These are phyloP conservation scores for Onchidella celtica DNA, from an alignment of 2,888 invertebrate genomes.

Conservation along the genomic window DNA sequence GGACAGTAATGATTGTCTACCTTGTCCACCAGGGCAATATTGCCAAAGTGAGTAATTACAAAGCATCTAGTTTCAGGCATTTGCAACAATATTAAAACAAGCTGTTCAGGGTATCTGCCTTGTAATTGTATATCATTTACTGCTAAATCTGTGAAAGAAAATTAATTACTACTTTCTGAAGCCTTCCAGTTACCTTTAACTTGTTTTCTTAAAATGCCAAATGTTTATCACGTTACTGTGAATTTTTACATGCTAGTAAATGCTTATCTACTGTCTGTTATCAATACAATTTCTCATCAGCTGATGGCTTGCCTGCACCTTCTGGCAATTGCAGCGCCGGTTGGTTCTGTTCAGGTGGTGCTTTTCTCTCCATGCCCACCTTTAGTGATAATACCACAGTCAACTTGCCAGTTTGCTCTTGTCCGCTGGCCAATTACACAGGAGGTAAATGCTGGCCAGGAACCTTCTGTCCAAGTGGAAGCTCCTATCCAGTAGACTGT, in stretches of 20 bases:
- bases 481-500: conserved; percentile 72
- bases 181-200: too few species aligned
- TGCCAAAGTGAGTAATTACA: conserved; percentile 69
- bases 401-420: conserved; percentile 68
- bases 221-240: too few species aligned
- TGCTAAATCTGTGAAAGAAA: too few species aligned
- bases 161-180: too few species aligned
- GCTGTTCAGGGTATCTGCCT: too few species aligned
- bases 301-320: conserved; percentile 70
- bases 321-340: conserved; percentile 75
- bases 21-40: conserved; percentile 75
- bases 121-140: too few species aligned
- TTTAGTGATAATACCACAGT: conserved; percentile 64
- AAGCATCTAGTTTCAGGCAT: neutral
- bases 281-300: too few species aligned
- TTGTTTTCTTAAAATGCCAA: too few species aligned
- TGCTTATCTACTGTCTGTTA: too few species aligned
- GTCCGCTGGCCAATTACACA: conserved; percentile 74
- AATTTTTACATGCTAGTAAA: too few species aligned
- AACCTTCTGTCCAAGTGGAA: conserved; percentile 73
- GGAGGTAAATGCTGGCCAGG: conserved; percentile 78
- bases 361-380: conserved; percentile 68
- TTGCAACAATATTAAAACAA: too few species aligned
- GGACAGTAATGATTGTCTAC: conserved; percentile 66
- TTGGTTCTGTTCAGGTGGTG: conserved; percentile 76